Base-by-base conservation (phyloP, 2,113 vertebrate genomes). In the Calidris pugnax region DNA sequence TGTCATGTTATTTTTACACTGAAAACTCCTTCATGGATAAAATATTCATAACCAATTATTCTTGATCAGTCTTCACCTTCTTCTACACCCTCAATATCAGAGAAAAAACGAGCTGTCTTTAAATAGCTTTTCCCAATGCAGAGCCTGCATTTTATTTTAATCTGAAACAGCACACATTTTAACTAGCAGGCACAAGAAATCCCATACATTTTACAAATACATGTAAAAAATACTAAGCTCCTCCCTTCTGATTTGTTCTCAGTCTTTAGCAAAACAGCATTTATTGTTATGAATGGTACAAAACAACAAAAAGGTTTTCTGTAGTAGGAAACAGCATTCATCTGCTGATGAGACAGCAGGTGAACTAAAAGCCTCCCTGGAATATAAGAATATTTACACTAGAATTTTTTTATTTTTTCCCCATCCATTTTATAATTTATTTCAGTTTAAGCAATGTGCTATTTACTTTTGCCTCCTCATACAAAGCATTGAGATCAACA, bases 41-140 rank as follows among this genome's bases (percentile, higher is more conserved):
- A 95, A 90, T 84, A 93, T 92, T 95, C 68, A 84, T 74, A 80
- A 83, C 26, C 41, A 92, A 88, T 90, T 96, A 77, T 45, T 97
- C 79, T 81, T 81, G 62, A 90, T 93, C 89, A 71, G 32, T 27
- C 51, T 84, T 92, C 68, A 88, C 79, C 68, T 84, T 86, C 18
- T 86, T 92, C 72, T 84, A 71, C 37, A 63, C 6, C 41, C 75
- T 81, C 47, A 50, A 30, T 66, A 83, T 71, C 37, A 92, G 16
- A 87, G 57, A 47, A 69, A 59, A 93, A 87, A 55, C 1, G 32
- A 95, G 22, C 7, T 77, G 57, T 60, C 74, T 57, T 95, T 95
- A 93, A 96, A 93, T 55, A 95, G 86, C 32, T 90, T 89, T 93
- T 68, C 69, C 76, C 76, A 95, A 6, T 20, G 47, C 68, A 86